These are phyloP conservation scores for Julus scandinavius DNA, from an alignment of 2,888 invertebrate genomes.

Conservation along the genomic window DNA sequence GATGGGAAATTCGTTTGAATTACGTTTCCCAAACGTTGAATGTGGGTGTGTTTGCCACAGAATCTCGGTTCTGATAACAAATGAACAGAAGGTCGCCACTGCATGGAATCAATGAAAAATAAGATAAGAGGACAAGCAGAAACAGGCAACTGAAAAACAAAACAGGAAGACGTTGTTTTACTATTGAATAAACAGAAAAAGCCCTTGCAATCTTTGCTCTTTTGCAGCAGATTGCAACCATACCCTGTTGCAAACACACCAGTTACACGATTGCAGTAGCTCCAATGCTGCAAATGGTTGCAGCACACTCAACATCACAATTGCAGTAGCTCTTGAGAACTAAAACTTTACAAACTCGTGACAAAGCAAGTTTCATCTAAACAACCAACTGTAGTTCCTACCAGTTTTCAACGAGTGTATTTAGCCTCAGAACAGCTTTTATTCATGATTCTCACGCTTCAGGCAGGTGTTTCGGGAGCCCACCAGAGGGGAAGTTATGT, in stretches of 20 bases:
- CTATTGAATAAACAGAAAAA: not conserved
- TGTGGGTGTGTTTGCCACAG: not conserved
- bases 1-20: not conserved
- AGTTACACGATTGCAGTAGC: not conserved
- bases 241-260: not conserved
- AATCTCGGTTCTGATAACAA: not conserved
- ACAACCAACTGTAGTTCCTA: not conserved
- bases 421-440: no score
- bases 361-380: not conserved
- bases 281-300: not conserved
- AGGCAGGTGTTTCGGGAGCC: no score
- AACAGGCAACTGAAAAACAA: not conserved
- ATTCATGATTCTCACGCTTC: no score
- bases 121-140: not conserved
- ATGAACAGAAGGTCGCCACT: slow-evolving; percentile 28
- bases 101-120: not conserved
- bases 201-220: not conserved
- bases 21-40: not conserved
- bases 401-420: no score
- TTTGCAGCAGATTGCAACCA: not conserved
- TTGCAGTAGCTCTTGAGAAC: no score
- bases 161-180: not conserved
- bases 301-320: not conserved
- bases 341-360: not conserved
- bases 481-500: no score